These are phyloP conservation scores for Rhynchophorus ferrugineus DNA, from an alignment of 1,140 invertebrate genomes.

Conservation along the genomic window DNA sequence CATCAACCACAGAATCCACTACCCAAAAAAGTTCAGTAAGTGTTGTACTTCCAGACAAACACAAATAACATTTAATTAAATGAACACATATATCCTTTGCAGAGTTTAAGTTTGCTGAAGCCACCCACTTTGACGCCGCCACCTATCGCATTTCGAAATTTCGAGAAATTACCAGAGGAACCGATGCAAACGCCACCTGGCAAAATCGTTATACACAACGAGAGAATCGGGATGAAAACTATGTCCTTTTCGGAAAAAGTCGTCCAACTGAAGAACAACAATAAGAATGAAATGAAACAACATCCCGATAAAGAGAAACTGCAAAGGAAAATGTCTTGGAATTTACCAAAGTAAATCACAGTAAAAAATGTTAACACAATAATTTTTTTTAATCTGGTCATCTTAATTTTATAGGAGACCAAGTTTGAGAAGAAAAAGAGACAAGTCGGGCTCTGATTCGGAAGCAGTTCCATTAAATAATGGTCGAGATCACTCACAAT, in stretches of 20 bases:
- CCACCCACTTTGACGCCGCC: constrained; percentile 45
- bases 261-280: constrained; percentile 16
- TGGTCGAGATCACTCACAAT: constrained; percentile 58
- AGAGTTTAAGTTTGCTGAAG: constrained; percentile 44
- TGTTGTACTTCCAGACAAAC: neutral
- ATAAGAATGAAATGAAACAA: constrained; percentile 14
- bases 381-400: neutral
- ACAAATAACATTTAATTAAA: neutral
- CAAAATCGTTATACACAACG: constrained; percentile 40
- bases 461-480: constrained; percentile 57
- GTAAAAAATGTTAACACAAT: neutral
- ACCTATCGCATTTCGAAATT: constrained; percentile 34
- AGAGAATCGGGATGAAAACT: constrained; percentile 38
- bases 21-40: constrained; percentile 31
- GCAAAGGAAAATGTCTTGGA: constrained; percentile 25
- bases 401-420: constrained; percentile 56
- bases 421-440: constrained; percentile 55
- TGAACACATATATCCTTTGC: constrained; percentile 2
- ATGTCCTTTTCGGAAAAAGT: constrained; percentile 40
- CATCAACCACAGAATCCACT: constrained; percentile 24
- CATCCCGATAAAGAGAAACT: constrained; percentile 23
- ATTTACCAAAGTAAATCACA: constrained; percentile 10
- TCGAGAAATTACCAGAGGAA: constrained; percentile 29
- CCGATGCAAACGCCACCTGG: constrained; percentile 17
- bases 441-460: constrained; percentile 50